These are phyloP conservation scores for Liparis tanakae DNA, from an alignment of 2,797 vertebrate genomes.

Conservation along the genomic window DNA sequence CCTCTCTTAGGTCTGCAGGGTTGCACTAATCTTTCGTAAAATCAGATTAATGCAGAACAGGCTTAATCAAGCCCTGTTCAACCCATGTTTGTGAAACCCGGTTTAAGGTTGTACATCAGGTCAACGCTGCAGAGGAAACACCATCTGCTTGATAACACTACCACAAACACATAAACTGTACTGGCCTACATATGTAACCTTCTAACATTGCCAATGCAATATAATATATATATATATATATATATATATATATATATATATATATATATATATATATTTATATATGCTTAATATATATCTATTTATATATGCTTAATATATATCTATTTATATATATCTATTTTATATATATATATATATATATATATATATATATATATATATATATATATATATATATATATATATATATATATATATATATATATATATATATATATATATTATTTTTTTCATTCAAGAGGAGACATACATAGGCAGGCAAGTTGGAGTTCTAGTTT, in stretches of 20 bases:
- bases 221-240: too few relatives aligned
- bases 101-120: conserved; percentile 8
- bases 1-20: conserved; percentile 8
- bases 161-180: conserved; percentile 8
- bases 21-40: conserved; percentile 49
- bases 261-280: too few relatives aligned
- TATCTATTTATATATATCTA: too few relatives aligned
- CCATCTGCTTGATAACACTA: conserved; percentile 15
- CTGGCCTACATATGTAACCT: conserved; percentile 16
- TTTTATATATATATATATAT: too few relatives aligned
- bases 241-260: too few relatives aligned
- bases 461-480: neutral
- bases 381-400: too few relatives aligned
- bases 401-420: too few relatives aligned
- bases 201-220: neutral
- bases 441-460: neutral
- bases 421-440: too few relatives aligned
- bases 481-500: neutral
- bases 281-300: too few relatives aligned
- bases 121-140: conserved; percentile 31
- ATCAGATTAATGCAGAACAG: conserved; percentile 46
- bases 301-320: too few relatives aligned
- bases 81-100: conserved; percentile 16
- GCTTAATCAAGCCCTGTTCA: conserved; percentile 21
- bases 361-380: too few relatives aligned